Evolutionary conservation across 2,113 vertebrate genomes (phyloP).

Genomic region (Casuarius casuarius): DNA sequence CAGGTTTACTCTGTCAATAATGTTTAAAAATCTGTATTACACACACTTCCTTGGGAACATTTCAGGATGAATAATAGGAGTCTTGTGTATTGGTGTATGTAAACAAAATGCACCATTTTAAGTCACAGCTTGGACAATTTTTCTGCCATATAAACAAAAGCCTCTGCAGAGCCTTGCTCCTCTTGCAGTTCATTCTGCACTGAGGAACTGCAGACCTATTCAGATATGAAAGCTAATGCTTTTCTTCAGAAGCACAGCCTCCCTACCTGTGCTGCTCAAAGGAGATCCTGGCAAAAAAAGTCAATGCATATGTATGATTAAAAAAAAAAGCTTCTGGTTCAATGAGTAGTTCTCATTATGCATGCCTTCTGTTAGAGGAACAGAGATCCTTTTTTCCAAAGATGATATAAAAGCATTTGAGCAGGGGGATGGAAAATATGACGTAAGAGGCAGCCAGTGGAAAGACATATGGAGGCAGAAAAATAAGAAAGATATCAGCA

Average conservation of each 20-base stretch:
- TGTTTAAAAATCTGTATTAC: background rate
- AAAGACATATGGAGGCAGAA: conserved; percentile 36
- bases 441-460: conserved; percentile 26
- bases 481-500: conserved; percentile 30
- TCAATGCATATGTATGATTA: background rate
- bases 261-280: background rate
- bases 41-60: background rate
- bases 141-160: background rate
- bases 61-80: background rate
- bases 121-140: background rate
- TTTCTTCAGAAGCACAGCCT: background rate
- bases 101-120: background rate
- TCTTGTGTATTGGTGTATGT: background rate
- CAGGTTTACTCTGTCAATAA: background rate
- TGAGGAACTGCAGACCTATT: background rate
- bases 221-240: background rate
- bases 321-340: conserved; percentile 27
- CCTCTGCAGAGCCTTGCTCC: background rate
- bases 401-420: conserved; percentile 31
- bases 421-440: conserved; percentile 22
- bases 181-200: background rate
- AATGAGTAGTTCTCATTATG: conserved; percentile 36
- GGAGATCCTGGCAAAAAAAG: background rate
- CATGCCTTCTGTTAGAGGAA: conserved; percentile 29
- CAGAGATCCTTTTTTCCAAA: conserved; percentile 35